These are phyloP conservation scores for Ormyrus nitidulus DNA, from an alignment of 2,888 invertebrate genomes.

Conservation along the genomic window DNA sequence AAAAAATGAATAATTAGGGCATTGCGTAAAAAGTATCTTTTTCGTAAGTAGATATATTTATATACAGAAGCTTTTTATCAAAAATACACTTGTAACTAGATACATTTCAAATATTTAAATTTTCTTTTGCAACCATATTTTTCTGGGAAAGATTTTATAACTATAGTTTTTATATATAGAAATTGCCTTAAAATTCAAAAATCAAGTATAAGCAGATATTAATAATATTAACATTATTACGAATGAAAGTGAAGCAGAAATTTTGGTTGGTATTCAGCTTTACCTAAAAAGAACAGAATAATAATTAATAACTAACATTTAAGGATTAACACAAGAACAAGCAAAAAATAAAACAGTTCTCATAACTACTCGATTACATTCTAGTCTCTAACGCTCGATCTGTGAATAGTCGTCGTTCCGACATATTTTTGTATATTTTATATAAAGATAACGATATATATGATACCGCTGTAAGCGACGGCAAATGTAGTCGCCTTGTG, in stretches of 20 bases:
- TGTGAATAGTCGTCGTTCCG: constrained; percentile 74
- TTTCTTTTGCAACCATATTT: too few species aligned
- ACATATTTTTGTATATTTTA: constrained; percentile 76
- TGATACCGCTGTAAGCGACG: constrained; percentile 65
- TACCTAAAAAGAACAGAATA: constrained; percentile 34
- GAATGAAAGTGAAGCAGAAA: too few species aligned
- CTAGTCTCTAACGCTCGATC: constrained; percentile 68
- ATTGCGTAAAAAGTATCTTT: too few species aligned
- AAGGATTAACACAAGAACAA: constrained; percentile 49
- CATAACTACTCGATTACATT: constrained; percentile 56
- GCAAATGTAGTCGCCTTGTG: constrained; percentile 65
- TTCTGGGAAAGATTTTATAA: too few species aligned
- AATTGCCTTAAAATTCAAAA: too few species aligned
- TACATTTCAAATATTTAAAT: too few species aligned
- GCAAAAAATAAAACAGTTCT: constrained; percentile 54
- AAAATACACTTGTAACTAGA: too few species aligned
- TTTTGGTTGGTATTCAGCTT: constrained; percentile 13
- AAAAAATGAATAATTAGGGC: too few species aligned
- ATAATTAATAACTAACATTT: constrained; percentile 50
- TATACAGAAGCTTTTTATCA: too few species aligned
- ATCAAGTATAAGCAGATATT: constrained; percentile 7
- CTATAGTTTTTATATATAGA: too few species aligned
- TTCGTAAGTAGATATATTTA: too few species aligned
- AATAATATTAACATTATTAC: neutral
- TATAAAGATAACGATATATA: constrained; percentile 71